These are phyloP conservation scores for Stegodyphus mimosarum DNA, from an alignment of 1,140 invertebrate genomes.

Conservation along the genomic window DNA sequence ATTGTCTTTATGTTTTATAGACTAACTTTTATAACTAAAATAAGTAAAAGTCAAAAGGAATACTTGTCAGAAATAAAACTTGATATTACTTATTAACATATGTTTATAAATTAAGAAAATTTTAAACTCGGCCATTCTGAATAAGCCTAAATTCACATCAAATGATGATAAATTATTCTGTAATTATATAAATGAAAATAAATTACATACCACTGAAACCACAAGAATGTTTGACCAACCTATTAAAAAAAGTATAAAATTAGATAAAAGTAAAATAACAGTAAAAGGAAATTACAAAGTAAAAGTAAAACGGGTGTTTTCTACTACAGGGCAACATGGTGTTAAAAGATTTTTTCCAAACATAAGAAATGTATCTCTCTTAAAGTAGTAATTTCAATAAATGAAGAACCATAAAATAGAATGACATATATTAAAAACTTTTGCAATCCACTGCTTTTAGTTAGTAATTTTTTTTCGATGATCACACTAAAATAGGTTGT, in stretches of 20 bases:
- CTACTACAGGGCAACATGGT: too few species aligned
- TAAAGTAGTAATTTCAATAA: too few species aligned
- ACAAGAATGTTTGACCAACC: slow-evolving; percentile 80
- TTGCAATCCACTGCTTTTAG: too few species aligned
- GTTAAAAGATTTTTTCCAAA: too few species aligned
- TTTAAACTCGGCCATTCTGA: neutral
- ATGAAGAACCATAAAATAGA: too few species aligned
- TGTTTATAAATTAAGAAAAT: neutral
- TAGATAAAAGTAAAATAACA: neutral
- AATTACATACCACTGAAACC: slow-evolving; percentile 79
- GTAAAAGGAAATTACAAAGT: neutral
- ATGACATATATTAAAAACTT: too few species aligned
- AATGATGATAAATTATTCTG: neutral
- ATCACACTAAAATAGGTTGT: too few species aligned
- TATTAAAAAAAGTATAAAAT: slow-evolving; percentile 56
- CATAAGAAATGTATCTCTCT: too few species aligned
- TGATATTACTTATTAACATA: neutral
- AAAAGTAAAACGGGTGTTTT: neutral
- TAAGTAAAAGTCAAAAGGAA: too few species aligned
- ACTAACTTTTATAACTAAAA: too few species aligned
- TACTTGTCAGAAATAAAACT: neutral
- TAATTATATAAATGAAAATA: slow-evolving; percentile 6
- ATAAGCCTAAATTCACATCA: neutral
- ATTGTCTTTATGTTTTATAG: too few species aligned
- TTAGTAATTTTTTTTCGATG: too few species aligned